Evolutionary conservation across 2,888 invertebrate genomes (phyloP), one percentile per base, ranked within the genome.

Genomic region (Lutraria lutraria): DNA sequence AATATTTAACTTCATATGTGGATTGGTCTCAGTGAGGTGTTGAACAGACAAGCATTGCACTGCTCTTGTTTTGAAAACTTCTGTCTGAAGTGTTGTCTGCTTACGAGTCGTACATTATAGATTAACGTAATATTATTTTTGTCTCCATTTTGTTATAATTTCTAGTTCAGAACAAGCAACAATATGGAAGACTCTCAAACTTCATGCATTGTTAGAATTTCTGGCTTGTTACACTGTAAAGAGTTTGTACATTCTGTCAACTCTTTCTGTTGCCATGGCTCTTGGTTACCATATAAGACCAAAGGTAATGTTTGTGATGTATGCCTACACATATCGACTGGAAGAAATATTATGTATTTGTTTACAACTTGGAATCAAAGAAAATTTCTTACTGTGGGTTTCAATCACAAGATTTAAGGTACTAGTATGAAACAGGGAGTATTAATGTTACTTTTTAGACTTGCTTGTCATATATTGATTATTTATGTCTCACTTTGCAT

Each of bases 331-430:
- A 12, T 56, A 13, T 12, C 13, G 29, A 0, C 72, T 88, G 10
- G 81, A 85, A 76, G 81, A 85, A n/a, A n/a, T n/a, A n/a, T n/a
- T 54, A 54, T 88, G 21, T 76, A 54, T 60, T 88, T 53, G 10
- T 68, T 72, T 52, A 29, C 81, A 31, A 60, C 81, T 29, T 16
- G 80, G 53, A 31, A 21, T 85, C 29, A 88, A 72, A 72, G 8
- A 76, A 52, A 52, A 56, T 15, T 21, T 19, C 0, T 72, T 81
- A 43, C 16, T 31, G n/a, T 21, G 12, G 21, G 85, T 88, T n/a
- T 52, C 68, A 15, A 21, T n/a, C 12, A 19, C 19, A 16, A 68
- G 88, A 43, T 25, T 85, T 34, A 19, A 88, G 88, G 88, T 88
- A 88, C 16, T 56, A 12, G n/a, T 25, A n/a, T 43, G 43, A 43